These are phyloP conservation scores for Mya arenaria DNA, from an alignment of 1,140 invertebrate species.

Conservation along the genomic window DNA sequence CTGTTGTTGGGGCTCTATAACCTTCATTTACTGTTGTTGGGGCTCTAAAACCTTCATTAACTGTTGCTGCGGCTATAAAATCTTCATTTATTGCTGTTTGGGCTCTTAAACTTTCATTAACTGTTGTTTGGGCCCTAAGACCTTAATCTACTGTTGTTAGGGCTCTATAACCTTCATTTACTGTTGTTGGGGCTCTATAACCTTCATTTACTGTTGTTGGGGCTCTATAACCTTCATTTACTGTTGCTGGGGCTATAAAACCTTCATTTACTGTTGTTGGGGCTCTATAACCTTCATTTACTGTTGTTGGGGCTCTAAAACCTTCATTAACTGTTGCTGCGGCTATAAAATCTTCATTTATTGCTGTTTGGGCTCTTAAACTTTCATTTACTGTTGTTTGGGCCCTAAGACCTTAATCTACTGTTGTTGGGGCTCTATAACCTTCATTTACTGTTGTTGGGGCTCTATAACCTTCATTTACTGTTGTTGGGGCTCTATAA, in stretches of 20 bases:
- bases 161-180: no score
- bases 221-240: background rate
- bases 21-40: background rate
- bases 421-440: no score
- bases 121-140: background rate
- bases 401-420: no score
- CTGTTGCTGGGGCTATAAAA: background rate
- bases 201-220: no score
- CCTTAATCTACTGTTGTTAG: no score
- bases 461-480: no score
- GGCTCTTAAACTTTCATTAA: background rate
- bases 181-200: no score
- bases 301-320: background rate
- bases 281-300: background rate
- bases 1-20: background rate
- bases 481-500: no score
- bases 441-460: no score
- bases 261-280: background rate
- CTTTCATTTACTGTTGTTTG: no score
- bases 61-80: background rate
- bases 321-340: background rate
- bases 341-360: no score
- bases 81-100: background rate
- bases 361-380: no score
- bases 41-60: background rate